These are phyloP conservation scores for Porites cylindrica DNA, from an alignment of 92 coral and sea anemone species.

Conservation along the genomic window DNA sequence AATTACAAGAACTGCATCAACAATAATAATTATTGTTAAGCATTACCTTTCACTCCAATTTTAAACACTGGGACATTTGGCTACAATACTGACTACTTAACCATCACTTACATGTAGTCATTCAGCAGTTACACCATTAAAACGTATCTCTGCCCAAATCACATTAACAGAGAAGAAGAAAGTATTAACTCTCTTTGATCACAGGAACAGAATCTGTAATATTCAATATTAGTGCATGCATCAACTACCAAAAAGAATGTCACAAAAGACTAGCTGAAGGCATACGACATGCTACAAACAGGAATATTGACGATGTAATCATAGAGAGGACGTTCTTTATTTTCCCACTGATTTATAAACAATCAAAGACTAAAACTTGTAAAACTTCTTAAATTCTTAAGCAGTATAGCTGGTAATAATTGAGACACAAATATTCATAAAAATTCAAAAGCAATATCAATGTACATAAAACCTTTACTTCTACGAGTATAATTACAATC, in stretches of 20 bases:
- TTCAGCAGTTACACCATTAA: too few species aligned
- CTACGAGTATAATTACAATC: background rate
- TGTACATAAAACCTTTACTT: background rate
- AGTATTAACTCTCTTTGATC: too few species aligned
- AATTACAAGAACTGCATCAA: too few species aligned
- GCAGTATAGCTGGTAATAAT: background rate
- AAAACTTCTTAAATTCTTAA: background rate
- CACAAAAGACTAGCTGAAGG: too few species aligned
- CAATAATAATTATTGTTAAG: too few species aligned
- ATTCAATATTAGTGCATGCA: background rate
- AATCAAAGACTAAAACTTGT: background rate
- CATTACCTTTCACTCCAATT: too few species aligned
- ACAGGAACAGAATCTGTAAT: background rate
- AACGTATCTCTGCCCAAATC: too few species aligned
- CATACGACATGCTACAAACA: background rate
- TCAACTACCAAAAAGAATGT: background rate
- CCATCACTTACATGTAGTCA: too few species aligned
- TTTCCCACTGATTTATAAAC: background rate
- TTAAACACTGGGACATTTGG: too few species aligned
- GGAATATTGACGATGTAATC: background rate
- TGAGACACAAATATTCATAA: background rate
- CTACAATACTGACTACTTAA: too few species aligned
- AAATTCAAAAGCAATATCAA: background rate
- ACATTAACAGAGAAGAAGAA: too few species aligned
- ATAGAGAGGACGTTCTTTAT: background rate